phyloP scores from a whole-genome alignment of 2,113 vertebrate species.

The Micronycteris hirsuta region DNA sequence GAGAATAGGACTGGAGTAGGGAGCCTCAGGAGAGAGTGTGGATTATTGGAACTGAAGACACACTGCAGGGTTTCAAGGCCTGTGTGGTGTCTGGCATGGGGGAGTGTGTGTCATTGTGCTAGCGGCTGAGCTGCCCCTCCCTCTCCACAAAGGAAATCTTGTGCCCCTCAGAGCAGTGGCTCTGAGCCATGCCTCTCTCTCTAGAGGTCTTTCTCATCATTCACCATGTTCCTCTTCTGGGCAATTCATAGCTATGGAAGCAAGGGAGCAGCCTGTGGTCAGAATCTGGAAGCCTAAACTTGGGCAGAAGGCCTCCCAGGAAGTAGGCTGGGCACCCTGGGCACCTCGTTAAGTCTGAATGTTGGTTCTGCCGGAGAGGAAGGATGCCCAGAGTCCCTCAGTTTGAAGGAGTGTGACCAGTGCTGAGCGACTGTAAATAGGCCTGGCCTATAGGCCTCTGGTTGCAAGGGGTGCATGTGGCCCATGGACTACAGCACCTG shows the following conservation, averaged over 20 bases:
- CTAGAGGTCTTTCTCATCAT: background rate
- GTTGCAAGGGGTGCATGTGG: too few species aligned
- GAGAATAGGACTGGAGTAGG: background rate
- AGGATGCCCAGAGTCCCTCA: background rate
- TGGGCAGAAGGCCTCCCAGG: background rate
- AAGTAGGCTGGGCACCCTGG: fast-evolving
- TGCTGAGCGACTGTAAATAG: too few species aligned
- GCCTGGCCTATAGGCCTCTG: background rate
- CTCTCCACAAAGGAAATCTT: too few species aligned
- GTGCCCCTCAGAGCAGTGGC: background rate
- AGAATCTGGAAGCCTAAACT: too few species aligned
- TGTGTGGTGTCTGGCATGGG: fast-evolving
- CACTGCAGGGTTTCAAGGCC: background rate
- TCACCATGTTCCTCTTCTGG: background rate
- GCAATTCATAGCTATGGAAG: background rate
- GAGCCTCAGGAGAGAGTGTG: too few species aligned
- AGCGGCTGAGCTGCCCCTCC: background rate
- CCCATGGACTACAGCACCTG: fast-evolving
- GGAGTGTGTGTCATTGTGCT: background rate
- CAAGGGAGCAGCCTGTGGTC: background rate
- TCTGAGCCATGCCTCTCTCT: background rate
- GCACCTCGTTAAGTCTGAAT: background rate
- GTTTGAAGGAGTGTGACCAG: background rate
- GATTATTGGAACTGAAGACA: background rate
- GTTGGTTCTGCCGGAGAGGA: background rate